Evolutionary conservation across 2,113 vertebrate genomes (phyloP).

Genomic region (Malaclemys terrapin): DNA sequence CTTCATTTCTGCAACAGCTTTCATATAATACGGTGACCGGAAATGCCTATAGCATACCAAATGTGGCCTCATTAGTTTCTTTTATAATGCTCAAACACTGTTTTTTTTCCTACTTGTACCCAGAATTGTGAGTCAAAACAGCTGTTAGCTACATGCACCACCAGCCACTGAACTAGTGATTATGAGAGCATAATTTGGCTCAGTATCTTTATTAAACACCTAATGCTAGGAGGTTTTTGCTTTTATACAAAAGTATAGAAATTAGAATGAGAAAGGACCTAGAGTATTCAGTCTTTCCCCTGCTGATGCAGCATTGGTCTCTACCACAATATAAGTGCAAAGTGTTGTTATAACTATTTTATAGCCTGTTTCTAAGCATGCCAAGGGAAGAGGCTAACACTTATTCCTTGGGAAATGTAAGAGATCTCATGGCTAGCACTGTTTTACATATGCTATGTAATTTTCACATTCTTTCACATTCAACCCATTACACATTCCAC

Average conservation of each 20-base stretch:
- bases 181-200: not conserved
- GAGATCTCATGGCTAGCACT: not conserved
- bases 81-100: not conserved
- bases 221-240: not conserved
- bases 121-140: not conserved
- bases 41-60: not conserved
- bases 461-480: not conserved
- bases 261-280: not conserved
- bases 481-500: not conserved
- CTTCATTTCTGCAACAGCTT: conserved; percentile 9
- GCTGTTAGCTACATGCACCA: not conserved
- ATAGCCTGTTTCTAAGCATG: rapidly evolving
- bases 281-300: not conserved
- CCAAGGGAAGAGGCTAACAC: not conserved
- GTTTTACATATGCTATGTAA: not conserved
- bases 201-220: not conserved
- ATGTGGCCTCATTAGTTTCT: not conserved
- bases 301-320: not conserved
- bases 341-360: not conserved
- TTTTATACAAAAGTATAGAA: not conserved
- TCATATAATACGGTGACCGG: not conserved
- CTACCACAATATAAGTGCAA: not conserved
- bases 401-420: not conserved
- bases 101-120: not conserved
- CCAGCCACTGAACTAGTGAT: not conserved